Conservation (phyloP, 2,888 invertebrate genomes). For the Pheosia gnoma region DNA sequence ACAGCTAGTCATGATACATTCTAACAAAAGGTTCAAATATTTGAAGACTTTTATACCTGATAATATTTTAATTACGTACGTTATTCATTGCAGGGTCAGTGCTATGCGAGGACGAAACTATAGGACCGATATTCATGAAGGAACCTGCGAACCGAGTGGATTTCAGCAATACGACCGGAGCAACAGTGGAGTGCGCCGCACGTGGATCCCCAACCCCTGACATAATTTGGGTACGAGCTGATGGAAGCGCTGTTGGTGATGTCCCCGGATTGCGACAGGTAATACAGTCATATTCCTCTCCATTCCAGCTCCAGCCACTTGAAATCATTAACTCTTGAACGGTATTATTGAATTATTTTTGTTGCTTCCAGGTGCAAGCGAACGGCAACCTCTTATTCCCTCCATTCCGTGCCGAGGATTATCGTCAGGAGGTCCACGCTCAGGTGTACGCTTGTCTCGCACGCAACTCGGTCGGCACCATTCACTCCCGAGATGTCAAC, state of each 20-base stretch:
- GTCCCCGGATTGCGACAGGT: constrained; percentile 95
- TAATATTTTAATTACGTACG: constrained; percentile 12
- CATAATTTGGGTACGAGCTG: constrained; percentile 96
- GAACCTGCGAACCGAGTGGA: constrained; percentile 96
- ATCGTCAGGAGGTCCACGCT: constrained; percentile 96
- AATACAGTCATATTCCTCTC: constrained; percentile 10
- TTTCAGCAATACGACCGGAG: constrained; percentile 97
- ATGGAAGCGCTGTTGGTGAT: constrained; percentile 95
- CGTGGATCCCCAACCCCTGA: constrained; percentile 95
- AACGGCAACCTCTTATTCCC: constrained; percentile 97
- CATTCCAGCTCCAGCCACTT: not conserved
- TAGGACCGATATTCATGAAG: constrained; percentile 95
- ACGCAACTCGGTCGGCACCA: constrained; percentile 94
- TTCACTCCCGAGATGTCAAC: constrained; percentile 96
- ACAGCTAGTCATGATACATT: no score
- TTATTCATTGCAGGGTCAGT: constrained; percentile 66
- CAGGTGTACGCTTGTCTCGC: constrained; percentile 97
- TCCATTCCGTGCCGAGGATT: constrained; percentile 96
- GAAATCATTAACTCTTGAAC: not conserved
- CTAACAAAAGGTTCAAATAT: no score
- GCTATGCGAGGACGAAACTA: constrained; percentile 88
- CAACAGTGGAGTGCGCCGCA: constrained; percentile 96
- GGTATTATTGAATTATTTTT: not conserved
- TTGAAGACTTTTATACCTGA: no score
- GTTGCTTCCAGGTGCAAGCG: constrained; percentile 86